phyloP scores from a whole-genome alignment of 1,140 invertebrate species.

The Drosophila guanche region DNA sequence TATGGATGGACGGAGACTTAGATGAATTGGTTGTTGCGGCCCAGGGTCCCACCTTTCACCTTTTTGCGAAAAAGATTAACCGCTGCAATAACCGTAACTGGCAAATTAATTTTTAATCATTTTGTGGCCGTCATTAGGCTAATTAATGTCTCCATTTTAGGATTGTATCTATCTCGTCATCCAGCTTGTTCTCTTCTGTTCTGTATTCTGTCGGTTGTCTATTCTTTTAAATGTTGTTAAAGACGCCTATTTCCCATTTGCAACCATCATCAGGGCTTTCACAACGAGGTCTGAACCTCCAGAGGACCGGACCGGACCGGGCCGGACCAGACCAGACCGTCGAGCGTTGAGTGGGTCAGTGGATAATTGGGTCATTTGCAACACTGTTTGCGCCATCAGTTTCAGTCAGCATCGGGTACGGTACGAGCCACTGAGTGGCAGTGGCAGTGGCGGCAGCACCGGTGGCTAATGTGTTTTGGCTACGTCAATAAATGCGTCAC shows the following conservation, averaged over 20 bases:
- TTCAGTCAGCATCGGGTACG: slow-evolving; percentile 19
- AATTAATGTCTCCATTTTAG: slow-evolving; percentile 80
- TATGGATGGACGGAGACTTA: too few relatives aligned
- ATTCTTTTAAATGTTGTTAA: slow-evolving; percentile 45
- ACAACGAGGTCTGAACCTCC: slow-evolving; percentile 41
- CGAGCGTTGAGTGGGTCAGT: slow-evolving; percentile 80
- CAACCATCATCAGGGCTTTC: slow-evolving; percentile 29
- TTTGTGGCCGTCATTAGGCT: slow-evolving; percentile 77
- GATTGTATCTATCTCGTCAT: slow-evolving; percentile 52
- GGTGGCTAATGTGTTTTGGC: slow-evolving; percentile 77
- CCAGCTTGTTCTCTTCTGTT: slow-evolving; percentile 18
- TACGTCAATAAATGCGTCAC: slow-evolving; percentile 74
- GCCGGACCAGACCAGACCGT: slow-evolving; percentile 23
- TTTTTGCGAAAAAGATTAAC: slow-evolving; percentile 56
- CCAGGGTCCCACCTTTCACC: slow-evolving; percentile 37
- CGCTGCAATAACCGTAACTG: slow-evolving; percentile 78
- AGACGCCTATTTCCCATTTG: slow-evolving; percentile 36
- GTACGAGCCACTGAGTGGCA: slow-evolving; percentile 19
- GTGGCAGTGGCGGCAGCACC: slow-evolving; percentile 15
- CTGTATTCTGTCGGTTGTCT: slow-evolving; percentile 1
- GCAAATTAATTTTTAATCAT: slow-evolving; percentile 74
- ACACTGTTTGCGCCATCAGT: slow-evolving; percentile 80
- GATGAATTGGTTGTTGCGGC: too few relatives aligned
- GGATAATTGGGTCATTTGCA: slow-evolving; percentile 83
- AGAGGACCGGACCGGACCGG: slow-evolving; percentile 25